Evolutionary conservation across 2,113 vertebrate species (phyloP).

Genomic region (Bos taurus): DNA sequence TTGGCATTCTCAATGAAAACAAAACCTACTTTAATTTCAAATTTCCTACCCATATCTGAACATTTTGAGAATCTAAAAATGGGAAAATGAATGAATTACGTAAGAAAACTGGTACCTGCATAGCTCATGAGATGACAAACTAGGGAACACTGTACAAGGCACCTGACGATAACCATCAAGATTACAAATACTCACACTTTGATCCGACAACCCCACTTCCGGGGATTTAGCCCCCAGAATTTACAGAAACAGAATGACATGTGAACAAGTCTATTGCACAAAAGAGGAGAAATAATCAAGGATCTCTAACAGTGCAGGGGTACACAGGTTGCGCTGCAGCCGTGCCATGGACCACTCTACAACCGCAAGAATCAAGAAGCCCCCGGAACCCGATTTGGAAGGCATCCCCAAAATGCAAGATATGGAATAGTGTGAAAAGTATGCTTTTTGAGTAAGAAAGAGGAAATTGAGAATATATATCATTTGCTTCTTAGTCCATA

Average conservation of each 20-base stretch:
- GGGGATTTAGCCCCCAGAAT: background rate
- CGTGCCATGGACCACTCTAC: background rate
- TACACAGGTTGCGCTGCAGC: background rate
- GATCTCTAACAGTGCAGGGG: background rate
- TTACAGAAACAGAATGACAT: conserved; percentile 1
- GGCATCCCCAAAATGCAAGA: background rate
- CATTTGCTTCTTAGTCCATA: background rate
- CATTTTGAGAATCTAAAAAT: conserved; percentile 36
- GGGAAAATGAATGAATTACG: background rate
- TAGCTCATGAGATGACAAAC: background rate
- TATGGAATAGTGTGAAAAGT: background rate
- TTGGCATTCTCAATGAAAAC: background rate
- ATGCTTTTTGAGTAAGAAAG: background rate
- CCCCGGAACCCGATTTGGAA: background rate
- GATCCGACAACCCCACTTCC: background rate
- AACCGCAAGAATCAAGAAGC: background rate
- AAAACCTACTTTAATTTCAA: background rate
- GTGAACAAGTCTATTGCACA: background rate
- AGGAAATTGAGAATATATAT: background rate
- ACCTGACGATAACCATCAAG: background rate
- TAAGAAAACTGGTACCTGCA: background rate
- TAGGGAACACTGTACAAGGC: background rate
- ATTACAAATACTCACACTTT: background rate
- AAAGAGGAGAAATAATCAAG: background rate
- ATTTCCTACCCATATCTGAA: background rate